Percentiles rank a stretch among this genome's conserved stretches.
These are phyloP conservation scores for Melieria crassipennis DNA, from an alignment of 2,888 invertebrate genomes.

Conservation along the genomic window DNA sequence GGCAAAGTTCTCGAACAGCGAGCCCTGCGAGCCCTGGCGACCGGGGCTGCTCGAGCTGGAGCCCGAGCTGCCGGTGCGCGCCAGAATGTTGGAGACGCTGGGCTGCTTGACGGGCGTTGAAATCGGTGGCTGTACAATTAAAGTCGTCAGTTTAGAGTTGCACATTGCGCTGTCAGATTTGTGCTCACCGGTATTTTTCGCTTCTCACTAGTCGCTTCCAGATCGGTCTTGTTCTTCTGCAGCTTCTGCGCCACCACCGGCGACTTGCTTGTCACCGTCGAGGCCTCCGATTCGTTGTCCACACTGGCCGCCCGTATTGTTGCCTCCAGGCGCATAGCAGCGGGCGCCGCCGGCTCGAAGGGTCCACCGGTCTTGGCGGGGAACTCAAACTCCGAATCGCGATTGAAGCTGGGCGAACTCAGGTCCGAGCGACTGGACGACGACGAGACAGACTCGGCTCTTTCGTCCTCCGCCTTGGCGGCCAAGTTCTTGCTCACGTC, in stretches of 20 bases:
- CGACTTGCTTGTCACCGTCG: constrained; percentile 79
- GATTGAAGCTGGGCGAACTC: constrained; percentile 74
- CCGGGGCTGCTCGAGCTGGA: constrained; percentile 68
- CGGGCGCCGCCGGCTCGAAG: constrained; percentile 56
- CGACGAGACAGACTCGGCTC: constrained; percentile 78
- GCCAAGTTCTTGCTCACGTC: constrained; percentile 63
- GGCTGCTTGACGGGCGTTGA: constrained; percentile 56
- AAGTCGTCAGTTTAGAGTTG: neutral
- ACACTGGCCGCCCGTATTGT: constrained; percentile 57
- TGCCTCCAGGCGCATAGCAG: constrained; percentile 57
- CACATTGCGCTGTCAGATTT: neutral
- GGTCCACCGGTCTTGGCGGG: constrained; percentile 65
- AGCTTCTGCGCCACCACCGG: constrained; percentile 68
- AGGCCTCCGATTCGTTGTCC: constrained; percentile 76
- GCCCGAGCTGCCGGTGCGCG: constrained; percentile 73
- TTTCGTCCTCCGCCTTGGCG: constrained; percentile 65
- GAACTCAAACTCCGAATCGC: constrained; percentile 75
- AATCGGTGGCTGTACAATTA: constrained; percentile 45
- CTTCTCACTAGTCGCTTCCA: constrained; percentile 50
- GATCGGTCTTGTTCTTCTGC: constrained; percentile 61
- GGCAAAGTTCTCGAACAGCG: constrained; percentile 87
- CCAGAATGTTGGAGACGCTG: constrained; percentile 68
- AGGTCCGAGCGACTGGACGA: constrained; percentile 78
- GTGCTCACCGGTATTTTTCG: constrained; percentile 57
- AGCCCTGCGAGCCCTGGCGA: constrained; percentile 84